Percentiles rank a stretch among this genome's conserved stretches.
Conservation (phyloP, 2,113 vertebrate genomes). For the Microtus montanus region DNA sequence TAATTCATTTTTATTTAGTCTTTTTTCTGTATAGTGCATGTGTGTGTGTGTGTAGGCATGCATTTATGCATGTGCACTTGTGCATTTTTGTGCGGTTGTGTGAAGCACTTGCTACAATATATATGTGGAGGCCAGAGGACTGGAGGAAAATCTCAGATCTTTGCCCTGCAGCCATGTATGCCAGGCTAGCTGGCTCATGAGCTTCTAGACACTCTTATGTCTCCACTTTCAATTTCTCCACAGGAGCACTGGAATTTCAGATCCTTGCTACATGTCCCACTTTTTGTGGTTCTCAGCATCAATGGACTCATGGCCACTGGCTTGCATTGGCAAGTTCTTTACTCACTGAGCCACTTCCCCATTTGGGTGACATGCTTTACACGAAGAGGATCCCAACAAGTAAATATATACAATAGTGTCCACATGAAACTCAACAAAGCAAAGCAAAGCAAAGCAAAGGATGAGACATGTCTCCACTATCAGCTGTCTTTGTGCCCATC, state of each 20-base stretch:
- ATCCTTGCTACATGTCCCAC: background rate
- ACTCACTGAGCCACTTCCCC: background rate
- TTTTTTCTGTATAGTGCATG: background rate
- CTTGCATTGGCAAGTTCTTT: background rate
- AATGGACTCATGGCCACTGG: background rate
- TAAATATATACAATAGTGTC: background rate
- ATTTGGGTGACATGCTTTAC: background rate
- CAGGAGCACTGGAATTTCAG: background rate
- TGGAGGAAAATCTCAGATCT: background rate
- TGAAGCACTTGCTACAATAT: background rate
- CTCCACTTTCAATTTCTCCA: background rate
- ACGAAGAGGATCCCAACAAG: background rate
- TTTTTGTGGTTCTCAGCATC: background rate
- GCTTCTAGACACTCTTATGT: background rate
- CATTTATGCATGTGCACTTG: background rate
- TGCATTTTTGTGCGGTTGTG: background rate
- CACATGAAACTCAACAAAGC: background rate
- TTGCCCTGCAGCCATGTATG: too few relatives aligned
- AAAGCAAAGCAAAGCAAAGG: background rate
- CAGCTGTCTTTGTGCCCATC: accelerated
- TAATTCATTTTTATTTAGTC: background rate
- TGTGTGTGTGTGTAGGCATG: too few relatives aligned
- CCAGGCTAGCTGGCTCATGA: background rate
- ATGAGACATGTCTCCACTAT: background rate
- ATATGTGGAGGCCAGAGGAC: background rate